A percentile compares a stretch with the other conserved stretches of the same genome.
These are phyloP conservation scores for Chaetorhynchus papuensis DNA, from an alignment of 2,113 vertebrate species.

Conservation along the genomic window DNA sequence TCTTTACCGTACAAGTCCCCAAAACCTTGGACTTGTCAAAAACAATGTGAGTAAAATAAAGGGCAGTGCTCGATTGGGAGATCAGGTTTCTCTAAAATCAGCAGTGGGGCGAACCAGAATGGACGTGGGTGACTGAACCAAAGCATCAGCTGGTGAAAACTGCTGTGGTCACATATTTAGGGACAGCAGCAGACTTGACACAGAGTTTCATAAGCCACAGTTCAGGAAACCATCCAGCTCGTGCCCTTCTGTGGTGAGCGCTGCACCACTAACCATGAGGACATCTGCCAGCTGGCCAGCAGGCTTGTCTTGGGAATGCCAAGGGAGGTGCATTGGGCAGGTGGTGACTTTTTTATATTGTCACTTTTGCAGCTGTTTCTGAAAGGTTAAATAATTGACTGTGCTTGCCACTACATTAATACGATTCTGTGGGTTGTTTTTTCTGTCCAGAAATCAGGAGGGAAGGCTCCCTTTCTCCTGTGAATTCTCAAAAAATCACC, in stretches of 20 bases:
- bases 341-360: background rate
- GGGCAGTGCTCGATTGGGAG: background rate
- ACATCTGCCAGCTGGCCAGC: background rate
- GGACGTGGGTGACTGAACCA: background rate
- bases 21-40: background rate
- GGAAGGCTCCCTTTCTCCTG: conserved; percentile 84
- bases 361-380: background rate
- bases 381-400: background rate
- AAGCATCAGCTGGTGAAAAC: background rate
- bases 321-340: background rate
- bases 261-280: background rate
- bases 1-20: background rate
- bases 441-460: conserved; percentile 79
- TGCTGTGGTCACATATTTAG: background rate
- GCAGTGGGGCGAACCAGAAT: background rate
- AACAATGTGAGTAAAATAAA: background rate
- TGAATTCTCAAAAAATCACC: conserved; percentile 90
- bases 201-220: background rate
- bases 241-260: background rate
- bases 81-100: background rate
- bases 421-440: background rate
- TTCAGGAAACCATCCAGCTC: background rate
- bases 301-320: background rate
- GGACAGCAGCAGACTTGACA: background rate
- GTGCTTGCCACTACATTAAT: background rate